Evolutionary conservation across 2,888 invertebrate genomes (phyloP), one percentile per base, ranked within the genome.

Genomic region (Melinaea menophilus): DNA sequence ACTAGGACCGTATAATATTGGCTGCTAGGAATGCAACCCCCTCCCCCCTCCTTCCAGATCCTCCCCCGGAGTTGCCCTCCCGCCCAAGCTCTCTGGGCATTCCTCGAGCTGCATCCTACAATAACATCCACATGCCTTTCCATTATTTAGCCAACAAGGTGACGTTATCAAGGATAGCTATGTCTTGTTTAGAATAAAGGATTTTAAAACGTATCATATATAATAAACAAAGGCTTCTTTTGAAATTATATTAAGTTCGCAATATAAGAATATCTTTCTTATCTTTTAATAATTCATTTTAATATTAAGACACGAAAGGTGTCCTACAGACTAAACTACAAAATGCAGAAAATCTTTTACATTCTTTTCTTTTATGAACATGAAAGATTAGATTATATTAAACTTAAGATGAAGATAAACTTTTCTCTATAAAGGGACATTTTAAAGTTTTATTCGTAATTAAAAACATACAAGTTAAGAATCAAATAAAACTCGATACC

Each of bases 1-100:
- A 90, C 89, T 90, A 89, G 83, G 82, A 72, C 81, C 86, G 86
- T 88, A 88, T 87, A 85, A 88, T 87, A 88, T 85, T 84, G 86
- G 84, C 80, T 80, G 79, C 72, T 74, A 78, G 82, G 78, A 72
- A 74, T 73, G 71, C 71, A 66, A 63, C 68, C 63, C 69, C 65
- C 62, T 60, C 62, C 51, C 65, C 60, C 58, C 58, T 69, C 58
- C 64, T 34, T 64, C 61, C 57, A 63, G 59, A 9, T 51, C 31
- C 31, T 51, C 65, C 59, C 55, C 58, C 70, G 65, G 48, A 48
- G 60, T 34, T 35, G 48, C 56, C 47, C 37, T 13, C 46, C 56
- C 51, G 56, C 56, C 58, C 7, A 31, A 31, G 37, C 45, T 31
- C 54, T 55, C 56, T 51, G 58, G 55, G 61, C 67, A 69, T 69